Evolutionary conservation across 1,140 invertebrate genomes (phyloP).

Genomic region (Coelopa frigida): DNA sequence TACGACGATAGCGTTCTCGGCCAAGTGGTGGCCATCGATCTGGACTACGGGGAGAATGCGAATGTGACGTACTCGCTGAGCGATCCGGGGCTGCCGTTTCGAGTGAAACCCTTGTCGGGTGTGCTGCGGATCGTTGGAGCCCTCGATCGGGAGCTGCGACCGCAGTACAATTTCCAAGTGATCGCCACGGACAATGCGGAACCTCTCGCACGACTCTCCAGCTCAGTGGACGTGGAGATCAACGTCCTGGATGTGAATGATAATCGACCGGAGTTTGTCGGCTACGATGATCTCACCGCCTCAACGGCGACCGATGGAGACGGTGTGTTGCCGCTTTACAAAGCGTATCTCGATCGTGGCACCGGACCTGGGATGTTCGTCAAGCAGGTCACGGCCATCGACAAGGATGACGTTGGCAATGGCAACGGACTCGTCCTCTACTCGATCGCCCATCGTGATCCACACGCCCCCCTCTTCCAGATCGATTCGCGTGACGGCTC

Average conservation of each 20-base stretch:
- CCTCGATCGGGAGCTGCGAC: conserved; percentile 68
- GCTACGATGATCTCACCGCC: conserved; percentile 54
- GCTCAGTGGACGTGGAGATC: conserved; percentile 68
- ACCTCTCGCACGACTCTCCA: conserved; percentile 53
- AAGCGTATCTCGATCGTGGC: conserved; percentile 61
- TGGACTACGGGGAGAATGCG: conserved; percentile 67
- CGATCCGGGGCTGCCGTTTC: conserved; percentile 61
- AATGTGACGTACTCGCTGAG: conserved; percentile 67
- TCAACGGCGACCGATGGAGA: conserved; percentile 31
- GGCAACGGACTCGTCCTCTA: conserved; percentile 74
- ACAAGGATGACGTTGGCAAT: conserved; percentile 75
- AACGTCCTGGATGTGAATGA: conserved; percentile 76
- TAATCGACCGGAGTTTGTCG: conserved; percentile 64
- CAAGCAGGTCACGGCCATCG: conserved; percentile 69
- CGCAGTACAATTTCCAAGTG: conserved; percentile 65
- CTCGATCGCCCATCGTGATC: conserved; percentile 56
- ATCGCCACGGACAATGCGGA: conserved; percentile 67
- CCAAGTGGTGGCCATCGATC: conserved; percentile 66
- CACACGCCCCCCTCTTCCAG: conserved; percentile 57
- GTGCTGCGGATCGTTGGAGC: conserved; percentile 65
- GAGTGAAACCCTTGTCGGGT: conserved; percentile 64
- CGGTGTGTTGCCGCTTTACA: conserved; percentile 56
- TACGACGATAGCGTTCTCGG: conserved; percentile 65
- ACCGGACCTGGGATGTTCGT: conserved; percentile 61
- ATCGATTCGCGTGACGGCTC: conserved; percentile 75